A percentile compares a stretch with the other conserved stretches of the same genome.
phyloP scores from a whole-genome alignment of 1,140 invertebrate genomes.

The Lineus longissimus region DNA sequence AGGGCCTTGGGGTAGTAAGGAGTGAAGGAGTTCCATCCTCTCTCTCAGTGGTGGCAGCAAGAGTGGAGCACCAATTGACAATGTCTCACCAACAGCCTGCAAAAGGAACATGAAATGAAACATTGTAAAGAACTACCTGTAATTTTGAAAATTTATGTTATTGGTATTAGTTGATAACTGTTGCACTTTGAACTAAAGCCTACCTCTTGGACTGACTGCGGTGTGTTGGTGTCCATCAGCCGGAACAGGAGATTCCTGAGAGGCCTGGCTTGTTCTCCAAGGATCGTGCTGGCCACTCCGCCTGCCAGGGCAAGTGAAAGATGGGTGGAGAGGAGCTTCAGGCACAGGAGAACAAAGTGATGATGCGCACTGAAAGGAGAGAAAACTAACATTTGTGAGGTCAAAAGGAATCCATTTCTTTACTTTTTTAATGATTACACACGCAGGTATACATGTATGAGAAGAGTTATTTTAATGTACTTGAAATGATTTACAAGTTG shows the following conservation, averaged over 20 bases:
- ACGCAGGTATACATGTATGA: no score
- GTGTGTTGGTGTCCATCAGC: constrained; percentile 62
- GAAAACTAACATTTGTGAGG: constrained; percentile 54
- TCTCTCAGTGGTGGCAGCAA: no score
- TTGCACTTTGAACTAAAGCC: not conserved
- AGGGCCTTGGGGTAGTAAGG: no score
- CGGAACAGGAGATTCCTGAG: constrained; percentile 61
- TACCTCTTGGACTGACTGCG: constrained; percentile 57
- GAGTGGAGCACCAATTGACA: no score
- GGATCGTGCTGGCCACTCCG: constrained; percentile 54
- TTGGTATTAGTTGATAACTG: not conserved
- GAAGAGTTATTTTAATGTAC: no score
- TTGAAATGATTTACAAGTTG: no score
- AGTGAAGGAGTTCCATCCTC: no score
- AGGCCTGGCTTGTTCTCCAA: constrained; percentile 59
- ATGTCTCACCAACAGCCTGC: no score
- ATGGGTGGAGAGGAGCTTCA: constrained; percentile 62
- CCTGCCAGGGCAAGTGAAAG: constrained; percentile 60
- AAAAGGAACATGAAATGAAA: no score
- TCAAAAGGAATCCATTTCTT: not conserved
- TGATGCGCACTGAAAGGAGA: constrained; percentile 57
- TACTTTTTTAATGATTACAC: no score
- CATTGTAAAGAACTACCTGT: no score
- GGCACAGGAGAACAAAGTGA: constrained; percentile 61
- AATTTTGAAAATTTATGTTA: no score